Percentiles rank a stretch among this genome's conserved stretches.
phyloP scores from a whole-genome alignment of 1,140 invertebrate genomes.

The Dendrolimus punctatus region DNA sequence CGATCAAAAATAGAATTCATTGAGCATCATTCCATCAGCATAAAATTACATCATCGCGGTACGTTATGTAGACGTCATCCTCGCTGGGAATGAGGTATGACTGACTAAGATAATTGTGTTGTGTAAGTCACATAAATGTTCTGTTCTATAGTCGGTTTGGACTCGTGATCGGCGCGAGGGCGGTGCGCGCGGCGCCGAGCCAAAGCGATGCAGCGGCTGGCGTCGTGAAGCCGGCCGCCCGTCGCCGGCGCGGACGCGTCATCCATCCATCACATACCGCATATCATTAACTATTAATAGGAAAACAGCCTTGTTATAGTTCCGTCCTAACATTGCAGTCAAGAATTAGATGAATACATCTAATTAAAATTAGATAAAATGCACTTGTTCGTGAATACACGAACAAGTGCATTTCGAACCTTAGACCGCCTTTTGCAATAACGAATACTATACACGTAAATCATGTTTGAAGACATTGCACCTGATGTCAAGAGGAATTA shows the following conservation, averaged over 20 bases:
- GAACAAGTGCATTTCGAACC: too few relatives aligned
- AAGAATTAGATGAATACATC: slow-evolving; percentile 19
- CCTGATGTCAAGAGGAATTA: too few relatives aligned
- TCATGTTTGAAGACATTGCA: too few relatives aligned
- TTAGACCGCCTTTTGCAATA: too few relatives aligned
- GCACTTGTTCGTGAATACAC: too few relatives aligned
- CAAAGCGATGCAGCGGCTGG: slow-evolving; percentile 39
- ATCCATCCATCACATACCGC: slow-evolving; percentile 59
- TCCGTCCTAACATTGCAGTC: slow-evolving; percentile 45
- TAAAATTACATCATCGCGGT: slow-evolving; percentile 42
- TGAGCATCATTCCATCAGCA: slow-evolving; percentile 27
- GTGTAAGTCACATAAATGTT: slow-evolving; percentile 17
- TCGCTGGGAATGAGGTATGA: slow-evolving; percentile 38
- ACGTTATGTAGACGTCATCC: slow-evolving; percentile 34
- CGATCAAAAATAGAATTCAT: slow-evolving; percentile 19
- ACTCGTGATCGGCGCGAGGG: slow-evolving; percentile 38
- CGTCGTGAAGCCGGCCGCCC: slow-evolving; percentile 15
- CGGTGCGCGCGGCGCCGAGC: slow-evolving; percentile 41
- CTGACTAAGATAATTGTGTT: slow-evolving; percentile 29
- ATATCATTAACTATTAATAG: slow-evolving; percentile 56
- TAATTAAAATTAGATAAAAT: too few relatives aligned
- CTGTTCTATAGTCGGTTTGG: slow-evolving; percentile 20
- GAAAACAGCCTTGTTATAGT: slow-evolving; percentile 23
- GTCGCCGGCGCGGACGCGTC: slow-evolving; percentile 56
- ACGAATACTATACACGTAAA: too few relatives aligned